Evolutionary conservation across 2,797 vertebrate genomes (phyloP), one percentile per base, ranked within the genome.

Genomic region (Geotria australis): DNA sequence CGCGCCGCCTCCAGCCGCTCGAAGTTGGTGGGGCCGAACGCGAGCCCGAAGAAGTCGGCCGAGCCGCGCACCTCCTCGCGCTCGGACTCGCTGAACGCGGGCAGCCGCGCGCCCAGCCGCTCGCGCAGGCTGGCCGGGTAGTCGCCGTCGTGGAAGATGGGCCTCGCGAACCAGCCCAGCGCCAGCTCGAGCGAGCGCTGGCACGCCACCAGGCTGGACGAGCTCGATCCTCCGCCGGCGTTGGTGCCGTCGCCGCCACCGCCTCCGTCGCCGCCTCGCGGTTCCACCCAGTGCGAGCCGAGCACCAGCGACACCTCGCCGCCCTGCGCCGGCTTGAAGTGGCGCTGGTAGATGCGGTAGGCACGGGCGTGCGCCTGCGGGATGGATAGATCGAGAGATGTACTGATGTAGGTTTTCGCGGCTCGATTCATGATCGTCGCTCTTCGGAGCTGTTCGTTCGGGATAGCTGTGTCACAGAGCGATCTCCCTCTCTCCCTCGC

Each of bases 211-310:
- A 77, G 62, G 9, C 77, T 79, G 13, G 38, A 62, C 47, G 88
- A 94, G 9, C 61, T 65, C 57, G 71, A 63, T 59, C 71, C 72
- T 1, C 65, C 68, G 60, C 66, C 71, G 60, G 71, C 74, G 7
- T 12, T 8, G 9, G 51, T 15, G 38, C 24, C 24, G 24, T 38
- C 38, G 24, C 24, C 4, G 24, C 24, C 38, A 5, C 38, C 24
- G 24, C 24, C n/a, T n/a, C n/a, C n/a, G n/a, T n/a, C 38, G 24
- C 24, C 24, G 38, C 24, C 24, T 6, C 24, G 24, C 24, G 86
- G 89, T 61, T 85, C 77, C 0, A 93, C 75, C 91, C 88, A 98
- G 58, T 93, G 82, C 48, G 89, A 85, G 61, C 85, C 86, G 65
- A 96, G 56, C 1, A 80, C 81, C 61, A 98, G 77, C 11, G 91